Percentiles rank a stretch among this genome's conserved stretches.
Conservation (phyloP, 2,888 invertebrate genomes). For the Hyppa rectilinea region DNA sequence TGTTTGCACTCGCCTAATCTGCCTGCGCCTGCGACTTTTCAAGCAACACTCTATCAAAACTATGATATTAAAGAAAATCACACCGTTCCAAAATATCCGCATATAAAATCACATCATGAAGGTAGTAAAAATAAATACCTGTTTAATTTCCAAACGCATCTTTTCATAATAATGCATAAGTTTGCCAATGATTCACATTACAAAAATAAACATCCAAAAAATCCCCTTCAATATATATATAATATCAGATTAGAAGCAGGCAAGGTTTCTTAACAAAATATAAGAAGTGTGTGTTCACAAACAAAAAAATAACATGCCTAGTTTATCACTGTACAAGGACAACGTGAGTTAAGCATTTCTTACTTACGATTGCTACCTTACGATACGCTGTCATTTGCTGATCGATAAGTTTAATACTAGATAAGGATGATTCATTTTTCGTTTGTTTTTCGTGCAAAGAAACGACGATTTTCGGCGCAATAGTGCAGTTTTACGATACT, state of each 20-base stretch:
- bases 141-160: slow-evolving; percentile 29
- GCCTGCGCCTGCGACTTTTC: too few relatives aligned
- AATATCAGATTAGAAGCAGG: not conserved
- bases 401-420: slow-evolving; percentile 46
- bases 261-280: not conserved
- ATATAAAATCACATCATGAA: not conserved
- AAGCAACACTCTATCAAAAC: not conserved
- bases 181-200: not conserved
- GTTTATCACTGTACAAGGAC: slow-evolving; percentile 22
- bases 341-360: slow-evolving; percentile 17
- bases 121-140: slow-evolving; percentile 18
- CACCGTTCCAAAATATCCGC: not conserved
- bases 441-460: too few relatives aligned
- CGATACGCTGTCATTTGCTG: slow-evolving; percentile 22
- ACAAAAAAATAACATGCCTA: not conserved
- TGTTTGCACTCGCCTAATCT: not conserved
- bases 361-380: slow-evolving; percentile 22
- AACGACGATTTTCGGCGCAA: too few relatives aligned
- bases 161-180: not conserved
- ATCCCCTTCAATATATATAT: too few relatives aligned
- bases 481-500: too few relatives aligned
- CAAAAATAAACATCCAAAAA: not conserved
- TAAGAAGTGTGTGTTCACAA: slow-evolving; percentile 7
- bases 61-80: not conserved
- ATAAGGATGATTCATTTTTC: slow-evolving; percentile 35